Evolutionary conservation across 2,113 vertebrate species (phyloP).

Genomic region (Toxotes chatareus): DNA sequence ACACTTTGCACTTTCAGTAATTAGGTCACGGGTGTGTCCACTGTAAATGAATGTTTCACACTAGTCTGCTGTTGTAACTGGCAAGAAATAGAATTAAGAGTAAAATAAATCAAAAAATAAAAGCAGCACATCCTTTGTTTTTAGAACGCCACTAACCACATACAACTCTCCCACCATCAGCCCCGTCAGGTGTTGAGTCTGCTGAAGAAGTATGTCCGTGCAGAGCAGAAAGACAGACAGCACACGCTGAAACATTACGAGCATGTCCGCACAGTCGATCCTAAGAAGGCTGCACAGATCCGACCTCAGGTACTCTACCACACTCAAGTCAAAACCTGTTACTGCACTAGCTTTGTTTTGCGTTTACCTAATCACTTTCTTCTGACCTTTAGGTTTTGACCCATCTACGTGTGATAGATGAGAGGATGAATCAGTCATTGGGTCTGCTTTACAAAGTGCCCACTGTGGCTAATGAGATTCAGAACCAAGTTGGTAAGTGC

Average conservation of each 20-base stretch:
- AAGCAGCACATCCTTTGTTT: background rate
- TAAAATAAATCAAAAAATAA: background rate
- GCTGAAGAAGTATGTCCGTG: constrained; percentile 92
- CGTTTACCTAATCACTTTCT: background rate
- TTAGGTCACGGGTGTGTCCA: constrained; percentile 2
- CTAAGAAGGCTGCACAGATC: constrained; percentile 96
- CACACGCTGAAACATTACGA: constrained; percentile 96
- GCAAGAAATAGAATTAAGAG: background rate
- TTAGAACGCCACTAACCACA: background rate
- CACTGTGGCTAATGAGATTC: constrained; percentile 93
- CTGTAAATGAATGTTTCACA: too few relatives aligned
- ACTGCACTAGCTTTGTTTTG: background rate
- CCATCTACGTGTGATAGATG: constrained; percentile 96
- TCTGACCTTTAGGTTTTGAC: constrained; percentile 89
- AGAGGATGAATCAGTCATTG: constrained; percentile 97
- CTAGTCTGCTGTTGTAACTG: background rate
- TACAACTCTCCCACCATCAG: constrained; percentile 72
- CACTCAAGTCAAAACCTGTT: background rate
- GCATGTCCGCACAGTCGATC: constrained; percentile 93
- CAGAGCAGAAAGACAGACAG: constrained; percentile 95
- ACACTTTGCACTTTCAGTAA: constrained; percentile 1
- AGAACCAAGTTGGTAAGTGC: constrained; percentile 95
- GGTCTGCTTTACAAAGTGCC: constrained; percentile 96
- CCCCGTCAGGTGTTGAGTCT: constrained; percentile 93
- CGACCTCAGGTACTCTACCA: constrained; percentile 90